A percentile compares a stretch with the other conserved stretches of the same genome.
These are phyloP conservation scores for Melanchra persicariae DNA, from an alignment of 2,888 invertebrate species.

Conservation along the genomic window DNA sequence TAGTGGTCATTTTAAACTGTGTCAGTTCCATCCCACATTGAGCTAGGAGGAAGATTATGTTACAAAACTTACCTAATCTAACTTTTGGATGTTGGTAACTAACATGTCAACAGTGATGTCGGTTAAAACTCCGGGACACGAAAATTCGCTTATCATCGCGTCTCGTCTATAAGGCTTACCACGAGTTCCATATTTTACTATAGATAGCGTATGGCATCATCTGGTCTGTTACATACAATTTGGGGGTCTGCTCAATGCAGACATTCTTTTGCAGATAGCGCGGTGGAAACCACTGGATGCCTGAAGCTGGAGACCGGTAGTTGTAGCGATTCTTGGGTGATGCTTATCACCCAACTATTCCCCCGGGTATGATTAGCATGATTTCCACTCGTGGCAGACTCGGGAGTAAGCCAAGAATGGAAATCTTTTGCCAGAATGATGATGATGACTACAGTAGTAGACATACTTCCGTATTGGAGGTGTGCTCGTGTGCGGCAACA, in stretches of 20 bases:
- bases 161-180: not conserved
- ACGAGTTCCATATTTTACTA: no score
- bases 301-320: not conserved
- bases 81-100: constrained; percentile 18
- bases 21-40: not conserved
- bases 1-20: not conserved
- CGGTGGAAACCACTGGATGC: not conserved
- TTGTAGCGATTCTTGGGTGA: not conserved
- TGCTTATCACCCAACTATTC: not conserved
- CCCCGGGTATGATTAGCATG: no score
- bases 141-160: constrained; percentile 2
- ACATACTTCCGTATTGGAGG: constrained; percentile 89
- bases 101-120: constrained; percentile 13
- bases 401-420: not conserved
- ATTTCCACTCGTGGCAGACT: no score
- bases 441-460: not conserved
- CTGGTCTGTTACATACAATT: no score
- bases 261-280: not conserved
- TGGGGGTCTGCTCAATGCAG: no score
- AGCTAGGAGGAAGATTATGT: no score
- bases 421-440: not conserved
- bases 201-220: no score
- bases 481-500: no score
- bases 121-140: not conserved
- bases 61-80: constrained; percentile 8